Conservation (phyloP, 2,888 invertebrate species). For the Coenonympha arcania region DNA sequence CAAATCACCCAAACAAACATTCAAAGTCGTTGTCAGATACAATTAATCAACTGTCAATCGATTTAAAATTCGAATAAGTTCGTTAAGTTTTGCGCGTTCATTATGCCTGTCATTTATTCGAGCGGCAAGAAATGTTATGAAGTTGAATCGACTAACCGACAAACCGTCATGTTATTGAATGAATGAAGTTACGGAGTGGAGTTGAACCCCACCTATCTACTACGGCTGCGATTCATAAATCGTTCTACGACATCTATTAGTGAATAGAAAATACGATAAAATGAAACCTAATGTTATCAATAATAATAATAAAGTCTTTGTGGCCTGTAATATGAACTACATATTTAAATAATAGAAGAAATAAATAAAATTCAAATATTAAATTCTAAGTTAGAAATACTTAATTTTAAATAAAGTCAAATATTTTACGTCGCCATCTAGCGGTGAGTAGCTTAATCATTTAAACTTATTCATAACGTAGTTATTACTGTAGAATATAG, state of each 20-base stretch:
- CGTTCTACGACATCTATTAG: conserved; percentile 33
- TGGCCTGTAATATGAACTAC: no score
- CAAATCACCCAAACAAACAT: conserved; percentile 18
- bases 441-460: not conserved
- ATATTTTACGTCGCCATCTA: conserved; percentile 10
- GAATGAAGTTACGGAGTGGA: conserved; percentile 45
- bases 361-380: no score
- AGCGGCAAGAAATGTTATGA: conserved; percentile 23
- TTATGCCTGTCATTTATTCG: conserved; percentile 32
- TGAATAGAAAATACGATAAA: conserved; percentile 23
- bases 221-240: conserved; percentile 26
- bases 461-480: not conserved
- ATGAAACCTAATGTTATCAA: not conserved
- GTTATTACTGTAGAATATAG: not conserved
- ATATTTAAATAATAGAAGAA: no score
- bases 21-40: no score
- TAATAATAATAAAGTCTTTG: no score
- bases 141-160: conserved; percentile 43
- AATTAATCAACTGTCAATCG: conserved; percentile 49
- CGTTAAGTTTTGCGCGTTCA: conserved; percentile 56
- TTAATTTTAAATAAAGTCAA: no score
- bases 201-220: conserved; percentile 39
- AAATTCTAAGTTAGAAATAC: no score
- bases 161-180: conserved; percentile 55
- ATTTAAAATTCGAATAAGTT: conserved; percentile 60